Evolutionary conservation across 1,140 invertebrate species (phyloP), one percentile per base, ranked within the genome.

Genomic region (Procambarus clarkii): DNA sequence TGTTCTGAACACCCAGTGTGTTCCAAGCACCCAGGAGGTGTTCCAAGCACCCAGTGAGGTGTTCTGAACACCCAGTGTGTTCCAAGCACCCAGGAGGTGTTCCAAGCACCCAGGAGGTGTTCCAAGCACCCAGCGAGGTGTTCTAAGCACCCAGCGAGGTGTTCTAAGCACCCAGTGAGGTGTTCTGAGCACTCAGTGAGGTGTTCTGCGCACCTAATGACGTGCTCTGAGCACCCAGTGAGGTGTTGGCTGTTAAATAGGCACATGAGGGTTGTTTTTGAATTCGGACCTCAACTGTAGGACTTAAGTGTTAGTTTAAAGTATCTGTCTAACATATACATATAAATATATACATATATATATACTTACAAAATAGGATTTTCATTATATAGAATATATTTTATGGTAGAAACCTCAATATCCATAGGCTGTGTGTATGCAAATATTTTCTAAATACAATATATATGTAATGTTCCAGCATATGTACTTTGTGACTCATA

Each of bases 361-460:
- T 82, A 82, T 50, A 60, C 60, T 60, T 58, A 60, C 58, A 24
- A 58, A 60, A 82, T 50, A 50, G n/a, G 4, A 60, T 82, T 82
- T 46, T 4, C 60, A 60, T 34, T 58, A 82, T 82, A 82, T 4
- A 60, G 3, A 60, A 82, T 82, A 82, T 82, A 82, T 82, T 82
- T 82, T 82, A 82, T 82, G 24, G 80, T 82, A 82, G 80, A 82
- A 50, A 60, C 34, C 50, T 82, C 80, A 82, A 82, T 82, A 60
- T 60, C 50, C n/a, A 82, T 82, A 82, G 80, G 80, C 80, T 82
- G 80, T 82, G 80, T 82, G 80, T 82, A 60, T 82, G 80, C 80
- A 82, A 34, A 82, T 82, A 82, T 82, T 82, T 82, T 82, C 50
- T 82, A 82, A 60, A 82, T 82, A 82, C 50, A 11, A 81, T 81